Conservation (phyloP, 2,113 vertebrate genomes). For the Bombycilla garrulus region DNA sequence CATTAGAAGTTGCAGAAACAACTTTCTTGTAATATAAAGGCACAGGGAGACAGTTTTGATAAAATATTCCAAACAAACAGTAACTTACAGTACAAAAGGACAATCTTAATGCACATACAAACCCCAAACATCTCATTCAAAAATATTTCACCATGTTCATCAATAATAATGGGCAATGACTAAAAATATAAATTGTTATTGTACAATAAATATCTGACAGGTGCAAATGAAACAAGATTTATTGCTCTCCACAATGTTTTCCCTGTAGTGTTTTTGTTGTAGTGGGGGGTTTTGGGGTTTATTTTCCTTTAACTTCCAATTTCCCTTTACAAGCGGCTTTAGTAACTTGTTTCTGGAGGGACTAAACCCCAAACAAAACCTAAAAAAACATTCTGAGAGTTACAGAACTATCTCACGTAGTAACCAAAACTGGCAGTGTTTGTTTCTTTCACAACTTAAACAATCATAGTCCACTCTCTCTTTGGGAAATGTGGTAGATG, state of each 20-base stretch:
- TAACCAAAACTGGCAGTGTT: constrained; percentile 56
- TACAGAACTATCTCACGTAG: constrained; percentile 46
- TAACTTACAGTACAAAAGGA: constrained; percentile 95
- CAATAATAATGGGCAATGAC: constrained; percentile 76
- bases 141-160: constrained; percentile 77
- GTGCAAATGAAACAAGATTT: constrained; percentile 83
- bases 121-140: constrained; percentile 82
- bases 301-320: constrained; percentile 44
- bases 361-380: constrained; percentile 54
- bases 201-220: constrained; percentile 80
- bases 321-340: constrained; percentile 53
- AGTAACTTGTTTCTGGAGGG: constrained; percentile 55
- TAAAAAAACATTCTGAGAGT: constrained; percentile 46
- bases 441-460: constrained; percentile 36
- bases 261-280: constrained; percentile 69
- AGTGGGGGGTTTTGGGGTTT: not conserved
- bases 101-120: constrained; percentile 92
- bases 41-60: constrained; percentile 97
- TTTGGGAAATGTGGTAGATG: not conserved
- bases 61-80: constrained; percentile 89
- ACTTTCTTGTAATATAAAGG: constrained; percentile 98
- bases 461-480: constrained; percentile 35
- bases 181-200: constrained; percentile 81
- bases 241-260: constrained; percentile 88
- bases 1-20: constrained; percentile 97